phyloP scores from a whole-genome alignment of 2,797 vertebrate genomes.

The Syngnathus rostellatus region DNA sequence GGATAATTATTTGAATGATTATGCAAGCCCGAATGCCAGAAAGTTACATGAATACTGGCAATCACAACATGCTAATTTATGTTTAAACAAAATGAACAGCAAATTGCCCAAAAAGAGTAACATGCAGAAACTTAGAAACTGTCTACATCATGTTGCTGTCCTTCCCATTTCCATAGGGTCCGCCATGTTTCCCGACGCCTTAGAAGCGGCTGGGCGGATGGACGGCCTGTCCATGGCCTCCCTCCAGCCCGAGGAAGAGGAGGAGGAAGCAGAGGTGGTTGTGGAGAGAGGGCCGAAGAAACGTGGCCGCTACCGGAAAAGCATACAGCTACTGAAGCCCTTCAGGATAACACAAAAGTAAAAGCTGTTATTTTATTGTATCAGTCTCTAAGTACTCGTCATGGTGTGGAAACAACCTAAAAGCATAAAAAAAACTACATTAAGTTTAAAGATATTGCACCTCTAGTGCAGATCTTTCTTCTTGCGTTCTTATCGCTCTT shows the following conservation, averaged over 20 bases:
- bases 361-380: constrained; percentile 21
- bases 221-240: constrained; percentile 66
- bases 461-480: not conserved
- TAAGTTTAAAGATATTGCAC: too few species aligned
- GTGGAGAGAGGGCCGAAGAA: constrained; percentile 41
- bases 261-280: constrained; percentile 37
- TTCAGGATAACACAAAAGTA: constrained; percentile 77
- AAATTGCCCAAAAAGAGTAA: not conserved
- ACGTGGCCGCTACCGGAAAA: constrained; percentile 66
- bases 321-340: constrained; percentile 75
- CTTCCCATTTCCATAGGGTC: constrained; percentile 26
- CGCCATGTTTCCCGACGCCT: constrained; percentile 66
- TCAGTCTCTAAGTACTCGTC: too few species aligned
- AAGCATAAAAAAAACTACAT: too few species aligned
- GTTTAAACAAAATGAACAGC: not conserved
- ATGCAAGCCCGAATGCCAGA: not conserved
- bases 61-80: not conserved
- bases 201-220: constrained; percentile 61
- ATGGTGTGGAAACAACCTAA: too few species aligned
- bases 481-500: not conserved
- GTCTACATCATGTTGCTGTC: not conserved
- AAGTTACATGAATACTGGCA: not conserved
- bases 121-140: not conserved
- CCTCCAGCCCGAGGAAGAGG: constrained; percentile 57
- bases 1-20: not conserved